A percentile compares a stretch with the other conserved stretches of the same genome.
phyloP scores from a whole-genome alignment of 2,113 vertebrate genomes.

The Numenius arquata region DNA sequence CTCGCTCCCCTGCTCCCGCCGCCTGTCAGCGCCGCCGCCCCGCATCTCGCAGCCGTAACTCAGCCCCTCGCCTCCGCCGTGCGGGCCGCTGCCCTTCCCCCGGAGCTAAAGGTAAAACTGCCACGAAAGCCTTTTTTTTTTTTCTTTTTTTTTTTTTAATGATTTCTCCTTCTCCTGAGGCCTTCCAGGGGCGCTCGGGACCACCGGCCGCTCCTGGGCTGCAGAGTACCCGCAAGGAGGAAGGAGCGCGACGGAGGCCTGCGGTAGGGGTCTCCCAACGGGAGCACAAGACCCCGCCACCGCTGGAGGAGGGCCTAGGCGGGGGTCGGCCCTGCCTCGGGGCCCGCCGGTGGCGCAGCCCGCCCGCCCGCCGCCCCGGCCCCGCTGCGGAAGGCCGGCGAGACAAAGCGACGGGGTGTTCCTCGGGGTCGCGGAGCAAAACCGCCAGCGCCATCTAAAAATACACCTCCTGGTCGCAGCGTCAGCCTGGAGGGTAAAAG shows the following conservation, averaged over 20 bases:
- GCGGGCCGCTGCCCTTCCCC: not conserved
- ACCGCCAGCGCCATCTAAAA: not conserved
- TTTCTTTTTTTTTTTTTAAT: too few relatives aligned
- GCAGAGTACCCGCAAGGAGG: not conserved
- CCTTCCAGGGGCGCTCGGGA: not conserved
- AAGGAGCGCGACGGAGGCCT: not conserved
- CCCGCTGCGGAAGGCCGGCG: not conserved
- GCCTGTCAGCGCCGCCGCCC: not conserved
- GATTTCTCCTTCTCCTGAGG: not conserved
- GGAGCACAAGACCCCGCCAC: not conserved
- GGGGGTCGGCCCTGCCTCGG: not conserved
- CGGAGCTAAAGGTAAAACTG: not conserved
- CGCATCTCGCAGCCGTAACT: not conserved
- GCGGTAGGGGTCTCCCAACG: not conserved
- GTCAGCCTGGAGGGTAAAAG: not conserved
- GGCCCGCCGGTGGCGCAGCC: not conserved
- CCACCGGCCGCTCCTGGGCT: not conserved
- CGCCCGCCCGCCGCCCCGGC: not conserved
- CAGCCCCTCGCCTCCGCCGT: not conserved
- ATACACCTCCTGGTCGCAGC: not conserved
- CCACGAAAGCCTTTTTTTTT: not conserved
- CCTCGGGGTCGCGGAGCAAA: not conserved
- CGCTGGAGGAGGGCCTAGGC: too few relatives aligned
- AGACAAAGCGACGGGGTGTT: not conserved
- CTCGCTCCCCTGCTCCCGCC: not conserved